Base-by-base conservation (phyloP, 2,113 vertebrate genomes). In the Riparia riparia region DNA sequence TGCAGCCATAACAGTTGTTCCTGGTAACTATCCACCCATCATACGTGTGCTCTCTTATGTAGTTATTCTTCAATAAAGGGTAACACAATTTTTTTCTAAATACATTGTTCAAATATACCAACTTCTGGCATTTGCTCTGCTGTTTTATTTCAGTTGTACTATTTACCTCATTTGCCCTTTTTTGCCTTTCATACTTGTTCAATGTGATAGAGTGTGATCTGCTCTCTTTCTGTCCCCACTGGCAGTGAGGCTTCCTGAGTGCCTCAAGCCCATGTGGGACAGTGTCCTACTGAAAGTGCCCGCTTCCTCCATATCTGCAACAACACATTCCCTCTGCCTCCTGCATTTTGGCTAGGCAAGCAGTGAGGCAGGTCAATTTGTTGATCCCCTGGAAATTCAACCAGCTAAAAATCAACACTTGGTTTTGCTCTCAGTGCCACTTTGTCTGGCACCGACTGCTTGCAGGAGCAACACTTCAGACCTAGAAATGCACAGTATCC, bases 201-300 rank as follows among this genome's bases (percentile, higher is more conserved):
- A 71, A 3, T 2, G 2, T 5, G 39, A 39, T 10, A 17, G 37
- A 49, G 41, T 1, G 1, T 32, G n/a, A 32, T 50, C 22, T 53
- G 16, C 8, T 66, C 18, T 83, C 57, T 65, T 31, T 12, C 51
- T n/a, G 10, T 34, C 20, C 15, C 19, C 24, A 7, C 14, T 32
- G 54, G 17, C 44, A 66, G 24, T 8, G n/a, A 72, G 29, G 16
- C 2, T 72, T 51, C 57, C 18, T 32, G 26, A 28, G 9, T 21
- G 14, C 15, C 37, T 61, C 31, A 50, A 57, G 54, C 8, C 28
- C 10, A 7, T 3, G 10, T 37, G 41, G 58, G 41, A 44, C 37
- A 56, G 29, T 44, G 37, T 13, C 57, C 8, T n/a, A 21, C 42
- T 51, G 12, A 49, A n/a, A 39, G 6, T 44, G 18, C 7, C 63